These are phyloP conservation scores for Cheilosia impressa DNA, from an alignment of 2,888 invertebrate genomes.

Conservation along the genomic window DNA sequence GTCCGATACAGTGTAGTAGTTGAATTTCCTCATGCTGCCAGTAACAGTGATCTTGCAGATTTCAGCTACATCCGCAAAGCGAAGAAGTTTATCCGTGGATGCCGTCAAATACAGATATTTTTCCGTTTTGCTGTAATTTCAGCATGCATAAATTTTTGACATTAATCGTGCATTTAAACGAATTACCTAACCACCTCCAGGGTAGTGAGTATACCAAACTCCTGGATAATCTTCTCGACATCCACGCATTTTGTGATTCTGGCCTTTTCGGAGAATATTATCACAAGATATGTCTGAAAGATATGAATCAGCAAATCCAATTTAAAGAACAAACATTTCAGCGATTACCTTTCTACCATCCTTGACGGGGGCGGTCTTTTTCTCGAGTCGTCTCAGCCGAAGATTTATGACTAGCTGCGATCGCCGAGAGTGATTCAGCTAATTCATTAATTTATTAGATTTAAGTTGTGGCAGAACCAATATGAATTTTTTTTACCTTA, in stretches of 20 bases:
- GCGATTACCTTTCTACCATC: slow-evolving; percentile 37
- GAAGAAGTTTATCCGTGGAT: slow-evolving; percentile 86
- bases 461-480: neutral
- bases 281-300: slow-evolving; percentile 81
- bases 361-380: slow-evolving; percentile 60
- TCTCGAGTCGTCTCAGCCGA: slow-evolving; percentile 77
- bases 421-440: neutral
- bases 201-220: slow-evolving; percentile 81
- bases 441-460: neutral
- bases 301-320: neutral
- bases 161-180: neutral
- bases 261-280: slow-evolving; percentile 82
- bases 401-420: neutral
- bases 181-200: slow-evolving; percentile 81
- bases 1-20: slow-evolving; percentile 82
- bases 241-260: slow-evolving; percentile 81
- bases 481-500: neutral
- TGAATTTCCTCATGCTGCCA: slow-evolving; percentile 86
- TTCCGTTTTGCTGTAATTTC: slow-evolving; percentile 79
- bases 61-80: slow-evolving; percentile 87
- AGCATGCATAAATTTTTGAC: neutral
- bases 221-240: slow-evolving; percentile 82
- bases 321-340: neutral
- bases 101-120: slow-evolving; percentile 86
- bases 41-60: slow-evolving; percentile 86